These are phyloP conservation scores for Darevskia nairensis DNA, from an alignment of 2,797 vertebrate genomes.

Conservation along the genomic window DNA sequence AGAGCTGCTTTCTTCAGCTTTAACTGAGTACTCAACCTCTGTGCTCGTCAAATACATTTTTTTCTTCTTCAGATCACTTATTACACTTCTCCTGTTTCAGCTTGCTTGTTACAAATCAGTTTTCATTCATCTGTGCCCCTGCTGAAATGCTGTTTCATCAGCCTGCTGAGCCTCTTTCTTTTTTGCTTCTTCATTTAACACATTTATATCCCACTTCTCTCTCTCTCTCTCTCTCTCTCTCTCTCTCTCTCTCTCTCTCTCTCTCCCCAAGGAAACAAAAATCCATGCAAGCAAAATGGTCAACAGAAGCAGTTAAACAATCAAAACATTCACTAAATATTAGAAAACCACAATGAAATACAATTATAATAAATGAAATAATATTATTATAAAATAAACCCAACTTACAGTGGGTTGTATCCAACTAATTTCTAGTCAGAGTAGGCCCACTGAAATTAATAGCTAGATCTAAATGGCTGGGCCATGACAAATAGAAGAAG, in stretches of 20 bases:
- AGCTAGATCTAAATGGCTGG: too few relatives aligned
- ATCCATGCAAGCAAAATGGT: neutral
- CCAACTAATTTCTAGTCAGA: too few relatives aligned
- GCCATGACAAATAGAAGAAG: too few relatives aligned
- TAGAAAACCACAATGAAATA: too few relatives aligned
- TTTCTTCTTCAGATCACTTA: conserved; percentile 9
- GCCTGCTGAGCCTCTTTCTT: neutral
- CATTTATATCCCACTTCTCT: conserved; percentile 14
- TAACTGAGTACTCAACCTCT: neutral
- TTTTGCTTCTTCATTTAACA: conserved; percentile 41
- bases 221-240: neutral
- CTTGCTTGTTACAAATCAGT: neutral
- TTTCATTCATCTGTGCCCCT: neutral
- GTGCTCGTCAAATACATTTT: neutral
- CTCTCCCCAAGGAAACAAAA: conserved; percentile 36
- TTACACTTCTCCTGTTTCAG: neutral
- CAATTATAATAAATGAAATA: too few relatives aligned
- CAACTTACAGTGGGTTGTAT: too few relatives aligned
- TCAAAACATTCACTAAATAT: too few relatives aligned
- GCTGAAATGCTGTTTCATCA: neutral
- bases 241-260: neutral
- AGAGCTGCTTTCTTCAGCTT: neutral
- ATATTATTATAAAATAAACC: too few relatives aligned
- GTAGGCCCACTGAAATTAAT: too few relatives aligned
- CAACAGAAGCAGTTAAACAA: neutral